Conservation (phyloP, 2,797 vertebrate species). For the Danionella dracula region DNA sequence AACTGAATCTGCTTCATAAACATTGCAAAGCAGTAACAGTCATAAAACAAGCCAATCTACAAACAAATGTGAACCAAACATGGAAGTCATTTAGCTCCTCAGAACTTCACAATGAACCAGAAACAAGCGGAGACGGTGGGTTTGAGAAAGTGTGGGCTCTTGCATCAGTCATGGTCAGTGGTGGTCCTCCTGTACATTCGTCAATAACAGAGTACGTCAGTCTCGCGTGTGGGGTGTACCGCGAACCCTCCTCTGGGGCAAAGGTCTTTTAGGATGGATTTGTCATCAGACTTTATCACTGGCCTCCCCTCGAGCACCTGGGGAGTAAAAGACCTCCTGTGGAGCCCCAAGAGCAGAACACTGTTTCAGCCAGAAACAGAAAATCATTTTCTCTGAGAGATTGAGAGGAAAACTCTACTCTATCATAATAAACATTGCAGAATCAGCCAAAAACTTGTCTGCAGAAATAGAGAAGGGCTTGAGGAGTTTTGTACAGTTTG, state of each 20-base stretch:
- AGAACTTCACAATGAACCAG: constrained; percentile 44
- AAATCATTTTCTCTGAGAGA: constrained; percentile 12
- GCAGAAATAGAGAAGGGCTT: too few species aligned
- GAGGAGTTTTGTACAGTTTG: too few species aligned
- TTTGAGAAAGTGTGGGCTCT: constrained; percentile 20
- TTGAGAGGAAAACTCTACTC: constrained; percentile 11
- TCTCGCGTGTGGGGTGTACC: constrained; percentile 17
- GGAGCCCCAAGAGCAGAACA: constrained; percentile 1
- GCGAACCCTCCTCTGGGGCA: constrained; percentile 18
- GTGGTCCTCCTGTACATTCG: constrained; percentile 33
- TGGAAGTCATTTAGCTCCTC: constrained; percentile 58
- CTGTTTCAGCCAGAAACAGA: constrained; percentile 18
- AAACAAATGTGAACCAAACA: constrained; percentile 54
- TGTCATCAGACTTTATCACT: constrained; percentile 39
- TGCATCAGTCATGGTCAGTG: constrained; percentile 26
- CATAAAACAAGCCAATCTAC: constrained; percentile 30
- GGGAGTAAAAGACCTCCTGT: constrained; percentile 6
- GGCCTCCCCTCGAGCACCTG: constrained; percentile 15
- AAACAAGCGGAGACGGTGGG: constrained; percentile 47
- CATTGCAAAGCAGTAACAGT: constrained; percentile 33
- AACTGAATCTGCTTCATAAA: constrained; percentile 32
- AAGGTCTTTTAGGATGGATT: constrained; percentile 28
- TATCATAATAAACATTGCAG: constrained; percentile 19
- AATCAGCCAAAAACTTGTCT: constrained; percentile 1
- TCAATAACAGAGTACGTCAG: constrained; percentile 43